Evolutionary conservation across 2,113 vertebrate species (phyloP).

Genomic region (Psettodes erumei): DNA sequence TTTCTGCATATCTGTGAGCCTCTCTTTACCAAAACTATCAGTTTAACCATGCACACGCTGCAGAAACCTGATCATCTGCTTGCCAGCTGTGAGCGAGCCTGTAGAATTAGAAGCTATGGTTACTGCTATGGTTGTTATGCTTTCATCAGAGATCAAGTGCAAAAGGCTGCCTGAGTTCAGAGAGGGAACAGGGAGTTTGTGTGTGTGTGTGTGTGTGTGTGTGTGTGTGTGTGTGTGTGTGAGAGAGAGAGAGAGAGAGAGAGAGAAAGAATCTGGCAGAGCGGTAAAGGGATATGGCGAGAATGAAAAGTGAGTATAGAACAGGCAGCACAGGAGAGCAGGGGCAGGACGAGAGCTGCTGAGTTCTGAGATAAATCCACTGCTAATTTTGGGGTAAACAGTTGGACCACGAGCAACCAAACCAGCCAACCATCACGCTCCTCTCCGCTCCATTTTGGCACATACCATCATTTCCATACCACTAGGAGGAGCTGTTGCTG

Average conservation of each 20-base stretch:
- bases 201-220: background rate
- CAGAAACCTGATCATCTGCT: constrained; percentile 39
- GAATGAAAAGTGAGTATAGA: constrained; percentile 42
- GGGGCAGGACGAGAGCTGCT: constrained; percentile 24
- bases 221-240: background rate
- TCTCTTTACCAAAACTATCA: constrained; percentile 43
- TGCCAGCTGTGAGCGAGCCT: constrained; percentile 45
- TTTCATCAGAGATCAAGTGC: constrained; percentile 70
- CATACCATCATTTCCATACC: constrained; percentile 30
- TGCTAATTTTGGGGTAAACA: constrained; percentile 42
- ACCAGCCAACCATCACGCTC: constrained; percentile 33
- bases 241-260: background rate
- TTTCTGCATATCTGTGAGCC: constrained; percentile 47
- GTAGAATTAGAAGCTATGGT: constrained; percentile 47
- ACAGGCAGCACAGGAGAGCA: constrained; percentile 24
- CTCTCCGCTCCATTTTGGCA: constrained; percentile 5
- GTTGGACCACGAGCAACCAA: constrained; percentile 47
- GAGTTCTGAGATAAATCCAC: constrained; percentile 45
- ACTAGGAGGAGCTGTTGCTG: constrained; percentile 83
- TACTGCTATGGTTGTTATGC: constrained; percentile 56
- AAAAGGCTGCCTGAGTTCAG: constrained; percentile 51
- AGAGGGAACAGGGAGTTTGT: constrained; percentile 39
- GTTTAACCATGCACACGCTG: constrained; percentile 33
- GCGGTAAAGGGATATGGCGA: constrained; percentile 21
- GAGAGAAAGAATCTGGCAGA: constrained; percentile 39